Evolutionary conservation across 2,888 invertebrate species (phyloP).

Genomic region (Plusia festucae): DNA sequence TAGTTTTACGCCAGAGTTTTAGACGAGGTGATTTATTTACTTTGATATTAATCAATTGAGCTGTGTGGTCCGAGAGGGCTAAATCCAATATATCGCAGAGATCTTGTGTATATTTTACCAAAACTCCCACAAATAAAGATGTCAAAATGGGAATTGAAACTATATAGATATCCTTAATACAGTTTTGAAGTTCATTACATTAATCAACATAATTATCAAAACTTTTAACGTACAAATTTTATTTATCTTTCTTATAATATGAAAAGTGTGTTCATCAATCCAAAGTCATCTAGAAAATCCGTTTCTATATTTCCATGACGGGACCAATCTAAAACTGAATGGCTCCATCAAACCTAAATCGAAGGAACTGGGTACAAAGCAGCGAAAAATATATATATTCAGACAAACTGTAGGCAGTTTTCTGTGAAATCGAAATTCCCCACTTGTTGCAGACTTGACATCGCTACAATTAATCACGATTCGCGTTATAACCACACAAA

Average conservation of each 20-base stretch:
- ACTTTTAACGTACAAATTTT: neutral
- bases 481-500: slow-evolving; percentile 5
- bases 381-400: slow-evolving; percentile 7
- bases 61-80: too few relatives aligned
- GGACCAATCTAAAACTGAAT: slow-evolving; percentile 11
- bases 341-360: slow-evolving; percentile 17
- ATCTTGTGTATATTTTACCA: too few relatives aligned
- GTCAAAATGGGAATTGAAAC: too few relatives aligned
- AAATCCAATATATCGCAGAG: too few relatives aligned
- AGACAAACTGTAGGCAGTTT: slow-evolving; percentile 18
- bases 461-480: slow-evolving; percentile 42
- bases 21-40: too few relatives aligned
- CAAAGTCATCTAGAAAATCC: neutral
- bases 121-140: too few relatives aligned
- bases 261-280: neutral
- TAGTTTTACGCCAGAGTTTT: too few relatives aligned
- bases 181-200: neutral
- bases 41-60: too few relatives aligned
- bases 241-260: neutral
- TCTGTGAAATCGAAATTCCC: slow-evolving; percentile 36
- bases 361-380: neutral
- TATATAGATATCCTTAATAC: too few relatives aligned
- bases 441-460: slow-evolving; percentile 52
- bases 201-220: too few relatives aligned
- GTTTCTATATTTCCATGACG: neutral